Conservation (phyloP, 2,888 invertebrate genomes). For the Heliconius aoede region DNA sequence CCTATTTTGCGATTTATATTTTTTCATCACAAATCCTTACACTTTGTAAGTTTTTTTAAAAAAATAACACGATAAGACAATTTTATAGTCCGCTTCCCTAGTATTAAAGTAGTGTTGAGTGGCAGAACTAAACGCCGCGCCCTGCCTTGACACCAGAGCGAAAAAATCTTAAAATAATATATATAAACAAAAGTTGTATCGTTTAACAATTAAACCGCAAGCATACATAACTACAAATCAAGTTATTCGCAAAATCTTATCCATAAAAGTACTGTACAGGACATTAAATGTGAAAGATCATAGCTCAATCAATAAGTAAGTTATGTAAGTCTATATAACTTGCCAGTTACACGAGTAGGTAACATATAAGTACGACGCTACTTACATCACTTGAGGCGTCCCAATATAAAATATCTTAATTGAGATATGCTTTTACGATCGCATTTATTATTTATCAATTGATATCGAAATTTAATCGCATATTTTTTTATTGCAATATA, state of each 20-base stretch:
- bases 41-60: not conserved
- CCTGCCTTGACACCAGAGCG: not conserved
- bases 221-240: not conserved
- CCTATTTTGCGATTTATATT: not conserved
- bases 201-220: not conserved
- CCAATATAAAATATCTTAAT: conserved; percentile 32
- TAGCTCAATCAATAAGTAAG: conserved; percentile 45
- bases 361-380: conserved; percentile 39
- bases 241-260: conserved; percentile 30
- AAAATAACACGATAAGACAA: not conserved
- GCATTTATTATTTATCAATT: conserved; percentile 33
- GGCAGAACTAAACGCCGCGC: no score
- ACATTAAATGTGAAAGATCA: conserved; percentile 44
- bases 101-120: no score
- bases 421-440: conserved; percentile 6
- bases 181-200: not conserved
- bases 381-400: conserved; percentile 40
- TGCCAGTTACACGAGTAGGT: conserved; percentile 48
- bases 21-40: not conserved
- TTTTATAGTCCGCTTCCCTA: no score
- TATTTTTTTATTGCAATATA: conserved; percentile 12
- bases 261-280: conserved; percentile 27
- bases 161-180: not conserved
- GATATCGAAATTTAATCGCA: conserved; percentile 27
- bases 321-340: conserved; percentile 48